A percentile compares a stretch with the other conserved stretches of the same genome.
phyloP scores from a whole-genome alignment of 2,888 invertebrate genomes.

The Fissipunctia ypsillon region DNA sequence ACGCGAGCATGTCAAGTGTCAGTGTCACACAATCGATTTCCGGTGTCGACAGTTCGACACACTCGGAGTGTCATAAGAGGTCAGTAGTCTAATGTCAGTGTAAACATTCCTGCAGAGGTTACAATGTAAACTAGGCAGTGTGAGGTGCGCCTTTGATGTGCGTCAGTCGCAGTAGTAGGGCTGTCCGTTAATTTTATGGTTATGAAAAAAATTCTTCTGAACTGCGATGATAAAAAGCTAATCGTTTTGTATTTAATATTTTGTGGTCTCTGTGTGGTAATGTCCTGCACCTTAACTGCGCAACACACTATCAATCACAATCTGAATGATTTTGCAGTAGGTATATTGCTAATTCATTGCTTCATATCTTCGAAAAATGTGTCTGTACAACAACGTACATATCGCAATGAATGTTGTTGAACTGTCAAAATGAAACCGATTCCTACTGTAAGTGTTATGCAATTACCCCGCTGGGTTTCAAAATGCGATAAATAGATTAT shows the following conservation, averaged over 20 bases:
- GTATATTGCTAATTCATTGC: too few relatives aligned
- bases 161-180: slow-evolving; percentile 75
- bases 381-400: too few relatives aligned
- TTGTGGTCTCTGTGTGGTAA: not conserved
- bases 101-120: slow-evolving; percentile 82
- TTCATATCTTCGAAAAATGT: too few relatives aligned
- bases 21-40: slow-evolving; percentile 76
- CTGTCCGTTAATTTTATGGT: slow-evolving; percentile 60
- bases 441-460: too few relatives aligned
- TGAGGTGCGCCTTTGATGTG: slow-evolving; percentile 87
- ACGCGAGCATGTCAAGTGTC: slow-evolving; percentile 34
- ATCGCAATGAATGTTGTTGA: too few relatives aligned
- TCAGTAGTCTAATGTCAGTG: slow-evolving; percentile 81
- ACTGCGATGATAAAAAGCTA: not conserved
- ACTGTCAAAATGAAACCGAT: too few relatives aligned
- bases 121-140: slow-evolving; percentile 84
- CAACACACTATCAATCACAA: too few relatives aligned
- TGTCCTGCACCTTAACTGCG: too few relatives aligned
- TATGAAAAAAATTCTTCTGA: not conserved
- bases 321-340: too few relatives aligned
- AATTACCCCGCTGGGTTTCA: too few relatives aligned
- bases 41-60: slow-evolving; percentile 67
- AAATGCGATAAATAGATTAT: not conserved
- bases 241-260: slow-evolving; percentile 12
- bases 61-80: slow-evolving; percentile 72